Evolutionary conservation across 2,113 vertebrate genomes (phyloP).

Genomic region (Elephantulus edwardii): DNA sequence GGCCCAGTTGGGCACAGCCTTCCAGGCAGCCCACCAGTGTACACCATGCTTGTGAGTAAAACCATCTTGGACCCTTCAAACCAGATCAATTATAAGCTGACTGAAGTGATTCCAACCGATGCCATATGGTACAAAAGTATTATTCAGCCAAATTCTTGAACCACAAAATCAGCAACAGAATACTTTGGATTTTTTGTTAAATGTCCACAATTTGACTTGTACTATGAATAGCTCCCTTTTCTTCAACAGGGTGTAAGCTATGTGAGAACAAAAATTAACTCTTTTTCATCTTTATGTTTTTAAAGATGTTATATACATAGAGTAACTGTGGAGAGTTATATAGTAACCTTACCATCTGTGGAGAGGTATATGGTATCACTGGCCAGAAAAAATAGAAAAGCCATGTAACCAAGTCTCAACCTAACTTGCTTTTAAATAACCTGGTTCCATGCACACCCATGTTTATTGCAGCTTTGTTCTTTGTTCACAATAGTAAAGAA

Average conservation of each 20-base stretch:
- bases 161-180: neutral
- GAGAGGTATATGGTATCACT: neutral
- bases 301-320: neutral
- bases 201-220: neutral
- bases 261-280: neutral
- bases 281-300: neutral
- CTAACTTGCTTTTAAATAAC: neutral
- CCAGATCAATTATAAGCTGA: neutral
- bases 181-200: neutral
- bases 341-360: neutral
- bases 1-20: neutral
- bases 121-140: neutral
- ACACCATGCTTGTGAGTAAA: neutral
- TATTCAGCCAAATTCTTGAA: neutral
- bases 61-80: neutral
- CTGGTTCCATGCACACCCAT: too few species aligned
- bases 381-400: neutral
- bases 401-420: neutral
- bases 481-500: too few species aligned
- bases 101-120: neutral
- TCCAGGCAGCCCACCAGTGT: neutral
- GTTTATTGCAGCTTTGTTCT: too few species aligned
- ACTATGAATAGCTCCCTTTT: neutral
- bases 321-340: neutral
- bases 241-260: neutral